Evolutionary conservation across 1,140 invertebrate genomes (phyloP), one percentile per base, ranked within the genome.

Genomic region (Dreissena polymorpha): DNA sequence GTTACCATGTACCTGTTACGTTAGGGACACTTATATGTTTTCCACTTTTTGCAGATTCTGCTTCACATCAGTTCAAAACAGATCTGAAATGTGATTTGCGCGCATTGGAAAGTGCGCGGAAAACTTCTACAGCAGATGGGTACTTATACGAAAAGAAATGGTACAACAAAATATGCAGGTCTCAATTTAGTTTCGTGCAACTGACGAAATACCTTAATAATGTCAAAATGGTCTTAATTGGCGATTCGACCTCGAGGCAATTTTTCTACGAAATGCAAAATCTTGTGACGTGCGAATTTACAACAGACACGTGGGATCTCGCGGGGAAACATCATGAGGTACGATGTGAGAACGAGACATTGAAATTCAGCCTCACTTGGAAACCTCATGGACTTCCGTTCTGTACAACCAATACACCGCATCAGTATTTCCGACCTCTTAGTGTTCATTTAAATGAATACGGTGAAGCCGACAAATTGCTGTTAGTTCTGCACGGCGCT

Each of bases 181-280:
- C 55, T 50, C 39, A 23, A 23, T 65, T 65, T 25, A 73, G 12
- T 53, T 25, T 16, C 25, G 6, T 10, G 10, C 57, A 67, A 13
- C 0, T 75, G 12, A 29, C 53, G 27, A 6, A 16, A 12, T 83
- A 72, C 25, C 51, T 83, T 10, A 16, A 25, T 10, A 75, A 75
- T 39, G 67, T 50, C 13, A 67, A n/a, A 12, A n/a, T 83, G 23
- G 25, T 68, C 0, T 25, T 83, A 10, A 68, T 83, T 18, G 80
- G 80, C 18, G 80, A 83, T 60, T 83, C 80, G 10, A 83, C 80
- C 1, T n/a, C 39, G 16, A 67, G 80, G 3, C 80, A 83, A 65
- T 68, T 74, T 21, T 75, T 68, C 74, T 64, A 65, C 12, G 14
- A 29, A 5, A 68, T 83, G 6, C 29, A 75, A 55, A 25, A 25